These are phyloP conservation scores for Gisinianus flammeolus DNA, from an alignment of 2,888 invertebrate genomes.

Conservation along the genomic window DNA sequence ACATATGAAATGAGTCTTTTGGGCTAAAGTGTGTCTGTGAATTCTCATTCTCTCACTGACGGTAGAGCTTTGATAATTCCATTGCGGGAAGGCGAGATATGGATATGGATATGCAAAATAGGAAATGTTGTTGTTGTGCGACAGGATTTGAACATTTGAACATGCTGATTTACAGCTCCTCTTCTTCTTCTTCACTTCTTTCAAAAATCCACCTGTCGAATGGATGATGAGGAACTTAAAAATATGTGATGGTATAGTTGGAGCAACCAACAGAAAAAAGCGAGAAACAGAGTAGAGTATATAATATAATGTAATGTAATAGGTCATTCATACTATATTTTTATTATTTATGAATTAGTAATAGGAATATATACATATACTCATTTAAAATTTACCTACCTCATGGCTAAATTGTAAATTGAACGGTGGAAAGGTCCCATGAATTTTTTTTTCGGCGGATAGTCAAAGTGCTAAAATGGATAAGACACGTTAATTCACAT, in stretches of 20 bases:
- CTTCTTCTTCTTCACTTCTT: not conserved
- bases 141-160: not conserved
- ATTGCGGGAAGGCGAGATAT: not conserved
- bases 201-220: not conserved
- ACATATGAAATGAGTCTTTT: not conserved
- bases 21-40: not conserved
- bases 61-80: not conserved
- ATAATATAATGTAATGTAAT: no score
- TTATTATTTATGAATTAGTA: no score
- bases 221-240: no score
- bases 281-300: no score
- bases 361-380: no score
- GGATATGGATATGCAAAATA: conserved; percentile 18
- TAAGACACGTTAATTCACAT: not conserved
- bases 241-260: no score
- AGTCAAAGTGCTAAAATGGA: not conserved
- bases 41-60: not conserved
- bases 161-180: conserved; percentile 8
- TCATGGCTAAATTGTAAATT: no score
- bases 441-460: not conserved
- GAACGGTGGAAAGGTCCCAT: no score
- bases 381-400: no score
- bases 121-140: not conserved
- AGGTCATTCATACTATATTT: no score
- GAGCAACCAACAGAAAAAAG: no score